These are phyloP conservation scores for Lophochroa leadbeateri DNA, from an alignment of 2,113 vertebrate genomes.

Conservation along the genomic window DNA sequence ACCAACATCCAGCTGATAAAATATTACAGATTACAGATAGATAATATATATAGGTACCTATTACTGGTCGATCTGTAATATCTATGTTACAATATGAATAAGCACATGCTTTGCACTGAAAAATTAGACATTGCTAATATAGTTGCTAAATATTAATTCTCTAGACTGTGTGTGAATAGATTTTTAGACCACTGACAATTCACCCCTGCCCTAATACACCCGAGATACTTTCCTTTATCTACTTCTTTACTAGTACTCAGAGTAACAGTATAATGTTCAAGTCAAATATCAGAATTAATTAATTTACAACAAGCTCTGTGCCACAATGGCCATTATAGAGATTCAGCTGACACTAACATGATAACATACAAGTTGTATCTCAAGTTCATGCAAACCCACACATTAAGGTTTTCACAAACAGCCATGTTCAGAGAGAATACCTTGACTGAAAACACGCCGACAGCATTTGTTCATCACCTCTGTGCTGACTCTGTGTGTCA, in stretches of 20 bases:
- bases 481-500: not conserved
- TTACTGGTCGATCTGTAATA: not conserved
- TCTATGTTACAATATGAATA: not conserved
- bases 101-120: not conserved
- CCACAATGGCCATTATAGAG: not conserved
- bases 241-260: not conserved
- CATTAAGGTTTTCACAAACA: not conserved
- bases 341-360: not conserved
- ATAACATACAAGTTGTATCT: not conserved
- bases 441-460: not conserved
- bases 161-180: not conserved
- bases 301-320: not conserved
- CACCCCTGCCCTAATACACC: not conserved
- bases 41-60: not conserved
- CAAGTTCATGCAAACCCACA: not conserved
- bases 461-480: not conserved
- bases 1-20: not conserved
- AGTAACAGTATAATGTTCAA: not conserved
- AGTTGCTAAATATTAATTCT: not conserved
- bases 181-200: not conserved
- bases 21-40: not conserved
- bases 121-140: not conserved
- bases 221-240: not conserved
- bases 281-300: not conserved
- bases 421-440: not conserved